A percentile compares a stretch with the other conserved stretches of the same genome.
phyloP scores from a whole-genome alignment of 2,797 vertebrate genomes.

The Peromyscus melanophrys region DNA sequence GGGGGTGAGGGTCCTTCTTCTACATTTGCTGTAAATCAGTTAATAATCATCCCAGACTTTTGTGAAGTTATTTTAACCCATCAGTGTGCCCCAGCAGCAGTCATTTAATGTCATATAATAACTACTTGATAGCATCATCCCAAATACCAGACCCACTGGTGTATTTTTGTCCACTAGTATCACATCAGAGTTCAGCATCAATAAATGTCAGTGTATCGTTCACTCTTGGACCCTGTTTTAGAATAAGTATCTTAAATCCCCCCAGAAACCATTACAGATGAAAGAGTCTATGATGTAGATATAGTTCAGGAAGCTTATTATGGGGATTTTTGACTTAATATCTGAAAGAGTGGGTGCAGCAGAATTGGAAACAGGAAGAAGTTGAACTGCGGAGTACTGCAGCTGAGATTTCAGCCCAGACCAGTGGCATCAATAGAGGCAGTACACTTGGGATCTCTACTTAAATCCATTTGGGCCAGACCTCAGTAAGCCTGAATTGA shows the following conservation, averaged over 20 bases:
- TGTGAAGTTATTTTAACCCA: not conserved
- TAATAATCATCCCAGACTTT: not conserved
- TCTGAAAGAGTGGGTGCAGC: not conserved
- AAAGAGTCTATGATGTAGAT: not conserved
- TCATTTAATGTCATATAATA: not conserved
- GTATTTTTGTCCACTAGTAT: not conserved
- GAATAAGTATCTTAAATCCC: not conserved
- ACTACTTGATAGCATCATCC: not conserved
- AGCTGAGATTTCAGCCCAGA: not conserved
- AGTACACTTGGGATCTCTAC: not conserved
- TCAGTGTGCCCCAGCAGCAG: not conserved
- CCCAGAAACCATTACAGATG: not conserved
- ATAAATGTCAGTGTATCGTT: not conserved
- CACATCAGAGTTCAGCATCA: not conserved
- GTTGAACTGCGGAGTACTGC: rapidly evolving
- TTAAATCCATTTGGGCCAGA: not conserved
- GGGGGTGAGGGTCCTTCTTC: not conserved
- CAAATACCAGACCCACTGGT: not conserved
- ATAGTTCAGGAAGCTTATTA: not conserved
- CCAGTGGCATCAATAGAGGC: not conserved
- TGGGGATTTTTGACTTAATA: not conserved
- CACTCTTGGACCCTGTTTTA: not conserved
- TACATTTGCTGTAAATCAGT: not conserved
- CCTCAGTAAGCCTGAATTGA: not conserved
- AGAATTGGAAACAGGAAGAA: not conserved